Conservation (phyloP, 2,113 vertebrate genomes). For the Phalacrocorax aristotelis region DNA sequence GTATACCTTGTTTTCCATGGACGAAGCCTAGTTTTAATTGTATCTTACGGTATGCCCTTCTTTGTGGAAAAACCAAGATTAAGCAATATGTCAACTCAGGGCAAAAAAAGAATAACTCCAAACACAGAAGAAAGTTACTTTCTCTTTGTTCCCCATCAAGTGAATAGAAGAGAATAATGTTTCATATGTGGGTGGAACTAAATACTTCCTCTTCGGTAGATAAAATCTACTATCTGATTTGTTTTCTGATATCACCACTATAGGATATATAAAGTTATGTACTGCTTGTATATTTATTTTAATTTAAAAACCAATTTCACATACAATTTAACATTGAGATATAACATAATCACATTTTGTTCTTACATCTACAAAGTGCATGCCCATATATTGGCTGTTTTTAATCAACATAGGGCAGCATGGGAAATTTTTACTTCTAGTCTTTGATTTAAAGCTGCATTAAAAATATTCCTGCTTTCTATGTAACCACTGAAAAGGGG, state of each 20-base stretch:
- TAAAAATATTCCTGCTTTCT: neutral
- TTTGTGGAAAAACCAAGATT: neutral
- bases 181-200: neutral
- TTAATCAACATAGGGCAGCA: neutral
- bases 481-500: neutral
- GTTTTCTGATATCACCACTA: neutral
- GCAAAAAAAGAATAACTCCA: neutral
- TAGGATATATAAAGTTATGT: neutral
- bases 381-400: neutral
- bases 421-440: neutral
- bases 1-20: neutral
- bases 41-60: neutral
- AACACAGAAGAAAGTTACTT: neutral
- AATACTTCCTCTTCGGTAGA: neutral
- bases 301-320: conserved; percentile 1
- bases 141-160: neutral
- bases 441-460: neutral
- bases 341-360: neutral
- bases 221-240: neutral
- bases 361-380: neutral
- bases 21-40: neutral
- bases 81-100: neutral
- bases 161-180: neutral
- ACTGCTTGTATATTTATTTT: neutral
- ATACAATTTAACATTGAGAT: neutral